Evolutionary conservation across 2,113 vertebrate species (phyloP).

Genomic region (Halichoeres trimaculatus): DNA sequence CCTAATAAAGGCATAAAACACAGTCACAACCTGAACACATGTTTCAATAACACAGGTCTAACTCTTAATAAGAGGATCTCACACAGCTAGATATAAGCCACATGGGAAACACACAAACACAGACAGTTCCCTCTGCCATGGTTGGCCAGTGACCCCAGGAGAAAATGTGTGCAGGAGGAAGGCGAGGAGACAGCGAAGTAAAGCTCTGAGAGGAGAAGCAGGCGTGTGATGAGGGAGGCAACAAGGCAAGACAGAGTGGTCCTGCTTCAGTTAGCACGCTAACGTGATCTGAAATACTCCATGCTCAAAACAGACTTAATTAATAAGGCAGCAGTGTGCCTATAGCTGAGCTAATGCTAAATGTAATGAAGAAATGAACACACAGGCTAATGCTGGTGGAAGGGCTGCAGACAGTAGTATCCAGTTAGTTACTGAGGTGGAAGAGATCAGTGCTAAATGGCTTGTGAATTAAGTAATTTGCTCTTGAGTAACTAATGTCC

Average conservation of each 20-base stretch:
- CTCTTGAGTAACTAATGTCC: constrained; percentile 59
- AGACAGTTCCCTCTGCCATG: constrained; percentile 36
- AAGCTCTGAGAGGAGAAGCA: constrained; percentile 50
- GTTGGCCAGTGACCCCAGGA: constrained; percentile 69
- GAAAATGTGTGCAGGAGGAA: constrained; percentile 35
- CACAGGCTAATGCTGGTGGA: constrained; percentile 58
- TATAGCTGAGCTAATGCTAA: constrained; percentile 63
- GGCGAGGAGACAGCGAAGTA: constrained; percentile 36
- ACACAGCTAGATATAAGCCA: constrained; percentile 1
- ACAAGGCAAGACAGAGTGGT: constrained; percentile 68
- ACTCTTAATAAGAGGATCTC: constrained; percentile 25
- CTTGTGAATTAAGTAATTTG: constrained; percentile 72
- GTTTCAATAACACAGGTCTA: neutral
- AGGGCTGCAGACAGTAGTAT: constrained; percentile 46
- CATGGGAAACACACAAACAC: constrained; percentile 9
- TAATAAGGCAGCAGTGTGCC: constrained; percentile 37
- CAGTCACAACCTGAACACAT: constrained; percentile 1
- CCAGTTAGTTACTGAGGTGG: constrained; percentile 53
- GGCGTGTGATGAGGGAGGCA: constrained; percentile 67
- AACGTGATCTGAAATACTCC: constrained; percentile 65
- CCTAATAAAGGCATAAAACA: neutral
- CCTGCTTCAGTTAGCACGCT: constrained; percentile 52
- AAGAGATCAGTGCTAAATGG: constrained; percentile 69
- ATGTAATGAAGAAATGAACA: constrained; percentile 52
- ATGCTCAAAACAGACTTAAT: constrained; percentile 67